These are phyloP conservation scores for Hyperoodon ampullatus DNA, from an alignment of 2,113 vertebrate genomes.

Conservation along the genomic window DNA sequence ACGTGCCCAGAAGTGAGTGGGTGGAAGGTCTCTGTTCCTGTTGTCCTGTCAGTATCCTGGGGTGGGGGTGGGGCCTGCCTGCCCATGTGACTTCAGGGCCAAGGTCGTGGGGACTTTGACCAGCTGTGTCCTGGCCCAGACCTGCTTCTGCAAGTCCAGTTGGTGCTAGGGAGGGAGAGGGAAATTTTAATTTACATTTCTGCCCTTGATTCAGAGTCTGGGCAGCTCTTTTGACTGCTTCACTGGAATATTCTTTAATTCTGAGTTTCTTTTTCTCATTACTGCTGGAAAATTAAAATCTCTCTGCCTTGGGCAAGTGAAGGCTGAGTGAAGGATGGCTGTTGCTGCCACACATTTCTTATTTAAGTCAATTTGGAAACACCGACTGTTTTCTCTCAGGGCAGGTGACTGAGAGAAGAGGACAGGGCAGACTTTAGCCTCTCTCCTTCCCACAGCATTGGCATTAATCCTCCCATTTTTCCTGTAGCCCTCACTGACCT, in stretches of 20 bases:
- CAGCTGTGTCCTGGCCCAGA: not conserved
- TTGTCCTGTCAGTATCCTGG: not conserved
- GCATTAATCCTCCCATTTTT: slow-evolving; percentile 60
- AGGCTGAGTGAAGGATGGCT: slow-evolving; percentile 55
- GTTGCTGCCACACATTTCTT: slow-evolving; percentile 44
- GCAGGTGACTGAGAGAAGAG: slow-evolving; percentile 52
- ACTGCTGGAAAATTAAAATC: slow-evolving; percentile 77
- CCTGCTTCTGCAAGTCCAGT: not conserved
- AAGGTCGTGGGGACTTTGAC: not conserved
- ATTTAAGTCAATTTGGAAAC: slow-evolving; percentile 73
- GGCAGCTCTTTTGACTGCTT: slow-evolving; percentile 73
- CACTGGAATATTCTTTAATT: slow-evolving; percentile 79
- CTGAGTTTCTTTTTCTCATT: slow-evolving; percentile 80
- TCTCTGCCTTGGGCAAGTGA: slow-evolving; percentile 76
- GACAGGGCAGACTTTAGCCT: slow-evolving; percentile 30
- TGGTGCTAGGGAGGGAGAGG: not conserved
- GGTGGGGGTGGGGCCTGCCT: not conserved
- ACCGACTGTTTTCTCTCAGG: slow-evolving; percentile 54
- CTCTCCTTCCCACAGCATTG: not conserved
- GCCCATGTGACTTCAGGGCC: not conserved
- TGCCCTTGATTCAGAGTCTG: slow-evolving; percentile 56
- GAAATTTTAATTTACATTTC: slow-evolving; percentile 62
- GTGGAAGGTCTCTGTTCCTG: not conserved
- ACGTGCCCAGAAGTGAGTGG: not conserved
- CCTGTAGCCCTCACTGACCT: slow-evolving; percentile 43